Evolutionary conservation across 2,888 invertebrate genomes (phyloP).

Genomic region (Hymenopus coronatus): DNA sequence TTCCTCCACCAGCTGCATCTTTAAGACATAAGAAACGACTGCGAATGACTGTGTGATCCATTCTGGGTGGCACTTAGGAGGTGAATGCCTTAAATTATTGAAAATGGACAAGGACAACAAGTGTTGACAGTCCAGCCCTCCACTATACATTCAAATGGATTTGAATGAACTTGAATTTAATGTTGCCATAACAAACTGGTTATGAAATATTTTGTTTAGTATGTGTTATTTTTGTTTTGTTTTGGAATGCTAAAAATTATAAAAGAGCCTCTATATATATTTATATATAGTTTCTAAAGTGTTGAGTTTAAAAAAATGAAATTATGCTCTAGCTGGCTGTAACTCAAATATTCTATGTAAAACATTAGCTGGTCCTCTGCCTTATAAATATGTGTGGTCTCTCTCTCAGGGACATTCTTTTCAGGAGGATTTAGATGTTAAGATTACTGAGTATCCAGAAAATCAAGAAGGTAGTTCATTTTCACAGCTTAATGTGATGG

Average conservation of each 20-base stretch:
- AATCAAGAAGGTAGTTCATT: not conserved
- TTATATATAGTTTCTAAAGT: not conserved
- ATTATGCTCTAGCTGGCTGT: not conserved
- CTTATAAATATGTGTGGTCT: not conserved
- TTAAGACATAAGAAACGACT: conserved; percentile 30
- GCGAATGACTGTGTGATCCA: conserved; percentile 29
- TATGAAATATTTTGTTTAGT: not conserved
- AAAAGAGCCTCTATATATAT: not conserved
- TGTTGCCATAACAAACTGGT: not conserved
- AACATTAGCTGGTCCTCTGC: not conserved
- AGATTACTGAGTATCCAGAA: not conserved
- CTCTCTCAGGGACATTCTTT: not conserved
- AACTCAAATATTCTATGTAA: not conserved
- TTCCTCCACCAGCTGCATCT: conserved; percentile 1
- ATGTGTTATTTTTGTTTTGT: not conserved
- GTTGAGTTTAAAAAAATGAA: not conserved
- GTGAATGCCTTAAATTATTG: not conserved
- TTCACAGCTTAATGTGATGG: not conserved
- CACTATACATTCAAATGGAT: not conserved
- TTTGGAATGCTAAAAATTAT: not conserved
- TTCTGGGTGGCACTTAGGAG: not conserved
- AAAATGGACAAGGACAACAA: not conserved
- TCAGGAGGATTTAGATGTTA: not conserved
- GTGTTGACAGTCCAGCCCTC: not conserved
- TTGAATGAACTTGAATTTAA: not conserved